Evolutionary conservation across 2,888 invertebrate species (phyloP), one percentile per base, ranked within the genome.

Genomic region (Drosophila nigritarsus): DNA sequence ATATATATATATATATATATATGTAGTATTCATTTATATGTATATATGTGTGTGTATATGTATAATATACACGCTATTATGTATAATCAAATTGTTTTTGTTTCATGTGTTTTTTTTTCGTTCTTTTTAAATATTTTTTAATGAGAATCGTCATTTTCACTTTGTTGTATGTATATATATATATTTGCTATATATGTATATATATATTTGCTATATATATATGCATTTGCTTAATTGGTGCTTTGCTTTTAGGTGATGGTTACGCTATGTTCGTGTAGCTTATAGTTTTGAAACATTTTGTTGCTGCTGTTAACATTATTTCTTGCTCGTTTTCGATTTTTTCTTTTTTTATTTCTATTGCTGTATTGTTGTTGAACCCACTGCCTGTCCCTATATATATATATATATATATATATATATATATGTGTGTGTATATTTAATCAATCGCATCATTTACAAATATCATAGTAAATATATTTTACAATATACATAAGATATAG

Each of bases 91-190:
- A 24, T 45, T 69, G 55, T 62, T 66, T 67, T 45, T 63, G 50
- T 50, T 27, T 36, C 53, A 45, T 53, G n/a, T n/a, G n/a, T n/a
- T n/a, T n/a, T n/a, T 70, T 54, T 49, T 64, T 34, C 15, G 50
- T 55, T 45, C 65, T 9, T 72, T 36, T 49, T 30, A 69, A 58
- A 67, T 65, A 68, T 34, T 45, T 63, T 60, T 49, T 67, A 66
- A 82, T 85, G 83, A 87, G 86, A 84, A 84, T 87, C 75, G 49
- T 85, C 66, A 64, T 38, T 51, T 72, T 73, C 65, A 58, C 63
- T 73, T 64, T 36, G 13, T 61, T 38, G 4, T 18, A 36, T 24
- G 24, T 36, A 5, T 49, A 18, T 30, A 30, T 62, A 40, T 34
- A 27, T 62, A 38, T 29, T 30, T 30, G 30, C 30, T 36, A 18